These are phyloP conservation scores for Prionailurus viverrinus DNA, from an alignment of 2,113 vertebrate genomes.

Conservation along the genomic window DNA sequence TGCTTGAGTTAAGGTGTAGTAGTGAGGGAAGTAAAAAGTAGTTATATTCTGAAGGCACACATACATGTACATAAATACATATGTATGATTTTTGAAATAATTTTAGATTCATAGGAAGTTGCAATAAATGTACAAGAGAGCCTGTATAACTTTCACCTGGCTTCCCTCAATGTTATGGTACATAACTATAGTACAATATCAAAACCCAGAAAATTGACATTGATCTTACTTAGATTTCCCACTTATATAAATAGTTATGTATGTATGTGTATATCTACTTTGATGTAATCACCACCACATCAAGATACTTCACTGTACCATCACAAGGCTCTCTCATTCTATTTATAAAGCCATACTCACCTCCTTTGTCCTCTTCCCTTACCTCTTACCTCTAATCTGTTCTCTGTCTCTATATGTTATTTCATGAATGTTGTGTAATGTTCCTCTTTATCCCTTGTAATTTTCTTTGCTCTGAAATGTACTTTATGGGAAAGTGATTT, in stretches of 20 bases:
- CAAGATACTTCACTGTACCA: not conserved
- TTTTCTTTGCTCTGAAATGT: conserved; percentile 24
- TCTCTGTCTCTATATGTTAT: not conserved
- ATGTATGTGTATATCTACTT: not conserved
- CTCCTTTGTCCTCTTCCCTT: not conserved
- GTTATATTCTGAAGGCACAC: not conserved
- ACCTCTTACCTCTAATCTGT: not conserved
- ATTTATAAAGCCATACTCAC: not conserved
- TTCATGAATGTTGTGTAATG: conserved; percentile 1
- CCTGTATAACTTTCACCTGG: not conserved
- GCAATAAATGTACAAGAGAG: not conserved
- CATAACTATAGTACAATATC: not conserved
- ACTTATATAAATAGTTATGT: not conserved
- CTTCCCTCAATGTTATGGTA: not conserved
- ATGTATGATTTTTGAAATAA: not conserved
- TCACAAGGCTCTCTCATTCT: not conserved
- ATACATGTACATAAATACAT: not conserved
- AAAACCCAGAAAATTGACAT: not conserved
- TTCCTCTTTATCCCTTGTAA: not conserved
- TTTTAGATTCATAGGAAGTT: conserved; percentile 6
- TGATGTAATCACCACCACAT: not conserved
- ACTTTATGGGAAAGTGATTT: not conserved
- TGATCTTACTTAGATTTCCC: not conserved
- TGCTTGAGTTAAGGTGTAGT: not conserved
- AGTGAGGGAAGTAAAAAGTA: conserved; percentile 2